Conservation (phyloP, 2,797 vertebrate species). For the Orientallactaga sibirica region DNA sequence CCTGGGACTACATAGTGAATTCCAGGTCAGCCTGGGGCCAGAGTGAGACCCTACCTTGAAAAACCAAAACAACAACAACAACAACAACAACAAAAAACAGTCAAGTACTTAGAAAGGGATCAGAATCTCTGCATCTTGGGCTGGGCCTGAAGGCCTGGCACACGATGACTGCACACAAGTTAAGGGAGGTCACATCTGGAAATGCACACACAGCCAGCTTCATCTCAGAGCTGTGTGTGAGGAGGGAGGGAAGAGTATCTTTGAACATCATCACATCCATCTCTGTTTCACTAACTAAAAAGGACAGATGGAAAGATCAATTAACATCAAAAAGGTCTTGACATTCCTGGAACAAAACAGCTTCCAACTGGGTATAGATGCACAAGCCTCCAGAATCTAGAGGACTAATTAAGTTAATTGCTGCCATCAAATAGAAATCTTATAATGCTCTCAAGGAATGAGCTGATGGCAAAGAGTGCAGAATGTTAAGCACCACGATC, state of each 20-base stretch:
- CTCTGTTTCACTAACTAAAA: conserved; percentile 31
- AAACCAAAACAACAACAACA: too few species aligned
- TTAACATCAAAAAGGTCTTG: conserved; percentile 58
- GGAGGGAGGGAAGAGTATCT: background rate
- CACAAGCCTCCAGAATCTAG: conserved; percentile 33
- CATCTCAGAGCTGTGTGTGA: background rate
- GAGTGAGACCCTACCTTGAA: too few species aligned
- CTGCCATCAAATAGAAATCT: conserved; percentile 45
- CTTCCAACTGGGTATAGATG: conserved; percentile 39
- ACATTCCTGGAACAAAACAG: conserved; percentile 58
- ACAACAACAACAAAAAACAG: background rate
- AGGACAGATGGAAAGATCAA: conserved; percentile 65
- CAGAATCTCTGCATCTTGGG: background rate
- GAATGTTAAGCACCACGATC: background rate
- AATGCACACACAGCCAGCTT: background rate
- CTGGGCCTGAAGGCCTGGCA: background rate
- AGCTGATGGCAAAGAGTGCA: background rate
- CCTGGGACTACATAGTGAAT: too few species aligned
- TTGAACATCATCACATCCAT: background rate
- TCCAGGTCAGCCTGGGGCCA: too few species aligned
- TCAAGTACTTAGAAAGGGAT: background rate
- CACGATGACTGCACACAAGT: rapidly evolving
- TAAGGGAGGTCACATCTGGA: background rate
- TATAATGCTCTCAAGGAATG: background rate
- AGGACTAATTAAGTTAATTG: conserved; percentile 48